Base-by-base conservation (phyloP, 2,797 vertebrate species). In the Spinus olivaceus region DNA sequence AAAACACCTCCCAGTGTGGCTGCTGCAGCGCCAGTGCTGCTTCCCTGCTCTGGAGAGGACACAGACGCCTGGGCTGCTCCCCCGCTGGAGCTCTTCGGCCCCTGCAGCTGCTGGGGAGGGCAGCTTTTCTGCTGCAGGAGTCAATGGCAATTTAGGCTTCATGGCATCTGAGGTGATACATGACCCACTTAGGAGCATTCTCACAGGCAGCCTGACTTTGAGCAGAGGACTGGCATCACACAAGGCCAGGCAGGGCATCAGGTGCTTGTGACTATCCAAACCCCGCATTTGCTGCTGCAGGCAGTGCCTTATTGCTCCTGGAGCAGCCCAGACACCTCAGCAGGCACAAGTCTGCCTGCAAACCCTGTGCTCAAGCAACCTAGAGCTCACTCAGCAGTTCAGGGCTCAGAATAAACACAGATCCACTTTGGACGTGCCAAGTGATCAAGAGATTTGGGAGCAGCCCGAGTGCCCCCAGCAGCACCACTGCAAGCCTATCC, bases 11-110 rank as follows among this genome's bases (percentile, higher is more conserved):
- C 22, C 47, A 17, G 64, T 7, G 17, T 2, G 0, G 77, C 41
- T 71, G 74, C 87, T 44, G 73, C 91, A 70, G 89, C 3, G 0
- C 9, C 23, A 4, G 63, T 7, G 2, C 72, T 0, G 2, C 32
- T 23, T 41, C 23, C 44, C 66, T 61, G 17, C 8, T 19, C 2
- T 15, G 23, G 28, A 44, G 24, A 46, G 28, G 28, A 42, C 60
- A 25, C 0, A 0, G 44, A 47, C 28, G 14, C 28, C 42, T 1
- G 25, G 30, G 37, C 41, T 80, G 63, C 57, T 81, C 54, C 63
- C 49, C 41, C 9, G 5, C 0, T 23, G 1, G 17, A 49, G 32
- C 50, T 80, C 51, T 14, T 13, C 8, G n/a, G 13, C 49, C 46
- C 44, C 50, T 65, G 41, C 6, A 2, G 53, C 44, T 33, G 27